These are phyloP conservation scores for Agrenia bidenticulata DNA, from an alignment of 2,888 invertebrate species.

Conservation along the genomic window DNA sequence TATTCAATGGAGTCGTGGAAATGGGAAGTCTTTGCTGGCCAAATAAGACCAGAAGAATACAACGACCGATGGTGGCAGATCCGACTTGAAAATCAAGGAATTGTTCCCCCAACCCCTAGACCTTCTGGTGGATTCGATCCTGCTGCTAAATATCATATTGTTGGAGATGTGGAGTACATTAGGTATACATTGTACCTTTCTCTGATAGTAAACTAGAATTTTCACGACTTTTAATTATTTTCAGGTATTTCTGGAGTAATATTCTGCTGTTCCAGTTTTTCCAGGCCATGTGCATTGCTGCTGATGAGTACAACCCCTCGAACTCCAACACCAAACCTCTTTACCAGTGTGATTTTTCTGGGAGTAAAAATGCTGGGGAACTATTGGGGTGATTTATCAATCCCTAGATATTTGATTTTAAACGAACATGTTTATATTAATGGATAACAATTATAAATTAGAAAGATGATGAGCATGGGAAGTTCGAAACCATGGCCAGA, in stretches of 20 bases:
- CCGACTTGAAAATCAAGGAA: slow-evolving; percentile 49
- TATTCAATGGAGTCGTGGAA: slow-evolving; percentile 55
- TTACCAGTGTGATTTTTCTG: slow-evolving; percentile 59
- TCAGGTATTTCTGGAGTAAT: slow-evolving; percentile 44
- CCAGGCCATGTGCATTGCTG: slow-evolving; percentile 58
- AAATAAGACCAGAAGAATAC: slow-evolving; percentile 48
- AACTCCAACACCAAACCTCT: slow-evolving; percentile 54
- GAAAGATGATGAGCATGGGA: slow-evolving; percentile 79
- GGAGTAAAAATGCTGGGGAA: slow-evolving; percentile 57
- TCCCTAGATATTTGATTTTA: too few relatives aligned
- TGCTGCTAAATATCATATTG: slow-evolving; percentile 57
- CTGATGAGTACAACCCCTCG: slow-evolving; percentile 55
- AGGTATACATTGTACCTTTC: slow-evolving; percentile 2
- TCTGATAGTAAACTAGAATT: not conserved
- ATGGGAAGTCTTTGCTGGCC: slow-evolving; percentile 54
- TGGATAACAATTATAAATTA: slow-evolving; percentile 54
- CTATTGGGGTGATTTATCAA: slow-evolving; percentile 55
- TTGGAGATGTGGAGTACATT: slow-evolving; percentile 54
- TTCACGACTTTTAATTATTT: not conserved
- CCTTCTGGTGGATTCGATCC: slow-evolving; percentile 55
- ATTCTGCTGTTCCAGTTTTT: slow-evolving; percentile 60
- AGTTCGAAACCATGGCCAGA: slow-evolving; percentile 82
- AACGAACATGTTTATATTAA: too few relatives aligned
- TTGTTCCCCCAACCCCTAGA: slow-evolving; percentile 45
- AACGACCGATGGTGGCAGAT: slow-evolving; percentile 55